A percentile compares a stretch with the other conserved stretches of the same genome.
These are phyloP conservation scores for Ennomos fuscantarius DNA, from an alignment of 2,888 invertebrate species.

Conservation along the genomic window DNA sequence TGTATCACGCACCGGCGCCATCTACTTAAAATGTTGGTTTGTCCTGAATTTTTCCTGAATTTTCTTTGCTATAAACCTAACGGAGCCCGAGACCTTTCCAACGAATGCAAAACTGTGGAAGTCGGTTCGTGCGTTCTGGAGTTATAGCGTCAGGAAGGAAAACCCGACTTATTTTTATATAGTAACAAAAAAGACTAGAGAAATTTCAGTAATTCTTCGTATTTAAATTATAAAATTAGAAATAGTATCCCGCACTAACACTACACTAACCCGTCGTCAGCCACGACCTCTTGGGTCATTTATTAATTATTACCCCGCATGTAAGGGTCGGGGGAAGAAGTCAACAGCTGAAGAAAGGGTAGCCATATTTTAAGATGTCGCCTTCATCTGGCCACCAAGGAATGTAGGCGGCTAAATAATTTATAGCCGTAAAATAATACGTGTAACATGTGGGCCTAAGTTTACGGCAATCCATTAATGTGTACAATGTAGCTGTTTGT, in stretches of 20 bases:
- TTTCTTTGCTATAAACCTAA: too few species aligned
- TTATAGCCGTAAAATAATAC: constrained; percentile 61
- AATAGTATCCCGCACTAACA: constrained; percentile 45
- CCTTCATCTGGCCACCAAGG: constrained; percentile 73
- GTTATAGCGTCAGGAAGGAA: too few species aligned
- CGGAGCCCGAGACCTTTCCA: too few species aligned
- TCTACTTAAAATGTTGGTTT: too few species aligned
- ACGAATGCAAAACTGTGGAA: too few species aligned
- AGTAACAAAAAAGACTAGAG: too few species aligned
- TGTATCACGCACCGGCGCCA: too few species aligned
- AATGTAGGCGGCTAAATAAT: constrained; percentile 70
- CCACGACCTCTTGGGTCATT: constrained; percentile 71
- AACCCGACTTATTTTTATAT: too few species aligned
- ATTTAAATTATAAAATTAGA: not conserved
- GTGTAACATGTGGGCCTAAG: constrained; percentile 40
- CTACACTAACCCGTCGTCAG: constrained; percentile 60
- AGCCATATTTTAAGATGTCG: constrained; percentile 80
- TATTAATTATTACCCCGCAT: constrained; percentile 79
- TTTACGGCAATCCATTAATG: constrained; percentile 30
- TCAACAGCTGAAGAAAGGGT: constrained; percentile 76
- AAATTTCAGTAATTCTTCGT: too few species aligned
- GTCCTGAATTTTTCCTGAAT: too few species aligned
- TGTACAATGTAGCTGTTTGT: constrained; percentile 8
- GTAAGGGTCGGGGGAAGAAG: constrained; percentile 58
- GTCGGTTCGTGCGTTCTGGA: too few species aligned